Evolutionary conservation across 2,113 vertebrate species (phyloP).

Genomic region (Epinephelus fuscoguttatus): DNA sequence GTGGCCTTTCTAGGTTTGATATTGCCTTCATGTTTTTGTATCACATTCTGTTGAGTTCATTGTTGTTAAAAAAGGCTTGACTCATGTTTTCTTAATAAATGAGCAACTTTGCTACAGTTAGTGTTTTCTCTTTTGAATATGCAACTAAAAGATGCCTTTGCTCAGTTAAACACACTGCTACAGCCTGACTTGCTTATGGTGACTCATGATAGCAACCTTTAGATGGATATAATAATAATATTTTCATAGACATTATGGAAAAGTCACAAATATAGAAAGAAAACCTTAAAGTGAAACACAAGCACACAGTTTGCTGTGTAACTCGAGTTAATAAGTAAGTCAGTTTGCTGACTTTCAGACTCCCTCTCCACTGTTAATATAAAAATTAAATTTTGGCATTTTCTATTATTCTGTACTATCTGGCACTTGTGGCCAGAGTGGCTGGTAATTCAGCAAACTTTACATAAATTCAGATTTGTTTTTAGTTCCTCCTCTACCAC

Average conservation of each 20-base stretch:
- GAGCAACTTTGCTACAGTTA: constrained; percentile 1
- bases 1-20: constrained; percentile 25
- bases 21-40: constrained; percentile 51
- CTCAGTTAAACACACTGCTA: neutral
- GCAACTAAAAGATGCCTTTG: neutral
- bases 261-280: no score
- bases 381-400: neutral
- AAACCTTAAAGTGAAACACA: no score
- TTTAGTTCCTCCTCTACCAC: neutral
- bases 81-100: constrained; percentile 74
- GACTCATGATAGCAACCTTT: neutral
- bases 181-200: neutral
- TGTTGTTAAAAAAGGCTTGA: constrained; percentile 23
- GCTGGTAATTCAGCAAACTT: neutral
- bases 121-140: neutral
- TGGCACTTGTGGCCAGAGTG: neutral
- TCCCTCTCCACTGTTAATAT: neutral
- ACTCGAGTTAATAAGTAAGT: no score
- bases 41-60: constrained; percentile 20
- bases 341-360: neutral
- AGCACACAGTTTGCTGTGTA: no score
- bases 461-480: neutral
- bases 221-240: no score
- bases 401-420: neutral
- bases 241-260: no score